Conservation (phyloP, 2,113 vertebrate genomes). For the Corythaeola cristata region DNA sequence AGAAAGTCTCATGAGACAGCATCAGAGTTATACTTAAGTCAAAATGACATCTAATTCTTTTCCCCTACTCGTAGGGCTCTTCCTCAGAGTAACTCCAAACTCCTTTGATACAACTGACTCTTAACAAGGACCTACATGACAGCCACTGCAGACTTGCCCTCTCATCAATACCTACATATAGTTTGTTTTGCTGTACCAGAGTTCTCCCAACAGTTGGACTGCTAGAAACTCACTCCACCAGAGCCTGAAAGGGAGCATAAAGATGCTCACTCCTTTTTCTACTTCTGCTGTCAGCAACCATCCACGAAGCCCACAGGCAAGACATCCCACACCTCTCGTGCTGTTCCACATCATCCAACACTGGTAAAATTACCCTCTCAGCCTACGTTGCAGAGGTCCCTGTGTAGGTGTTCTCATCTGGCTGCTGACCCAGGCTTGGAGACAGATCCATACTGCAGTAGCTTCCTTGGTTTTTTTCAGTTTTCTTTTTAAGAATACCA, state of each 20-base stretch:
- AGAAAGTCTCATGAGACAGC: neutral
- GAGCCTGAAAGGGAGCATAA: neutral
- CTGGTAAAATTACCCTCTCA: neutral
- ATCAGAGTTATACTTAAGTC: neutral
- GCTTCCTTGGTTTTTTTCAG: neutral
- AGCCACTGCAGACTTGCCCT: neutral
- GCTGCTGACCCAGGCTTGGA: neutral
- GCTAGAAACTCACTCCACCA: neutral
- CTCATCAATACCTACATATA: neutral
- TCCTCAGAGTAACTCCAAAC: neutral
- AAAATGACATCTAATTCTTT: neutral
- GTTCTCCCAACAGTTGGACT: neutral
- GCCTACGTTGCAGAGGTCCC: neutral
- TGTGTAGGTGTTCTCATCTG: neutral
- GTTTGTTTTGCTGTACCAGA: neutral
- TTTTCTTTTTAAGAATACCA: neutral
- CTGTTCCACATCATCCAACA: slow-evolving; percentile 41
- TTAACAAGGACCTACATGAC: accelerated
- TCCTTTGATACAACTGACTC: neutral
- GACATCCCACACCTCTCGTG: neutral
- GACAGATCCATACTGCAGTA: neutral
- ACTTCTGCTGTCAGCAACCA: neutral
- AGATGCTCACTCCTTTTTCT: neutral
- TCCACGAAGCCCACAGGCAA: neutral
- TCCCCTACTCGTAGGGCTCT: neutral